A percentile compares a stretch with the other conserved stretches of the same genome.
Evolutionary conservation across 2,797 vertebrate species (phyloP).

Genomic region (Trichosurus vulpecula): DNA sequence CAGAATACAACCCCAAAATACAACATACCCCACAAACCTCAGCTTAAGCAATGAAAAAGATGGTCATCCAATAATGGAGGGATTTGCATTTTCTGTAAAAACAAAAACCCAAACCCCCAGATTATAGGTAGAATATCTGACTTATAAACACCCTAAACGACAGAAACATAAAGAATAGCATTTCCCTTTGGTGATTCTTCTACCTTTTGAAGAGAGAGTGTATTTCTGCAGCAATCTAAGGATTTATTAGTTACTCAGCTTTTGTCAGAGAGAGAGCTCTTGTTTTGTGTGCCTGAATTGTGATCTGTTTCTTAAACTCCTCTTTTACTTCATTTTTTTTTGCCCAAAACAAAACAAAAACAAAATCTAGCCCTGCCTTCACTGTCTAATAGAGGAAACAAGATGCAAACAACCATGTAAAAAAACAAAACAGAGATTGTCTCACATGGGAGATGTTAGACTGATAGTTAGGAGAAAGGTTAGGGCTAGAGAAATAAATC

Average conservation of each 20-base stretch:
- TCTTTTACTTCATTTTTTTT: neutral
- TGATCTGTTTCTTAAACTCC: neutral
- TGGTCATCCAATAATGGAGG: neutral
- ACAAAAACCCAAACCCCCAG: neutral
- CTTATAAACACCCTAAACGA: neutral
- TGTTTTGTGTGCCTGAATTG: neutral
- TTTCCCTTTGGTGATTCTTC: neutral
- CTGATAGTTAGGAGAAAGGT: neutral
- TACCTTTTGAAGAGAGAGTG: neutral
- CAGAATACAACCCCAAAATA: neutral
- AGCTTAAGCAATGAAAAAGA: neutral
- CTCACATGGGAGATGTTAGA: neutral
- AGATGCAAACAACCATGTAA: neutral
- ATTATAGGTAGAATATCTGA: neutral
- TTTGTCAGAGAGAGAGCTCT: neutral
- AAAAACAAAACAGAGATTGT: neutral
- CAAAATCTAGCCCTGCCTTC: too few relatives aligned
- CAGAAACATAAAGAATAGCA: neutral
- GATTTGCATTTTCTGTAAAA: neutral
- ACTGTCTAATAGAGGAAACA: too few relatives aligned
- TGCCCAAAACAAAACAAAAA: too few relatives aligned
- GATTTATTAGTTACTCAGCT: neutral
- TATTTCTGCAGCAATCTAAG: neutral
- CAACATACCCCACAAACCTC: neutral
- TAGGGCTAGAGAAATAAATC: neutral